Evolutionary conservation across 2,797 vertebrate species (phyloP), one percentile per base, ranked within the genome.

Genomic region (Epinephelus malabaricus): DNA sequence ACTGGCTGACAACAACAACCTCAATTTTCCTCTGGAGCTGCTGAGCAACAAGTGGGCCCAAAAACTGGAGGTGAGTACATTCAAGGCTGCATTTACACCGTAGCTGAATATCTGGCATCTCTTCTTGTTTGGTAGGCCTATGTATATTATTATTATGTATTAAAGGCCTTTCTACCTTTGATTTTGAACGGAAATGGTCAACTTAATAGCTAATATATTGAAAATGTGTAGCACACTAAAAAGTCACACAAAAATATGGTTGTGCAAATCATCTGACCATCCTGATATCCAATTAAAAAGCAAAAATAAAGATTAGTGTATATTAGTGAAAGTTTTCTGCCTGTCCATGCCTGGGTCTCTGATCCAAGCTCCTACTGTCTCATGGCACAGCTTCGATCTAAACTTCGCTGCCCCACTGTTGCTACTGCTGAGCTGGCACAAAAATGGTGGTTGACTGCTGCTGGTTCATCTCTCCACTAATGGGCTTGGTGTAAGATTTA

Each of bases 1-100:
- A 1, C 95, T 99, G 91, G 98, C 98, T 6, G 98, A 99, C 88
- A 97, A 97, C 2, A 99, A 99, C 93, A 99, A 97, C 92, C 95
- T 99, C 84, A 98, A 92, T 86, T 98, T 98, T 90, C 97, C 98
- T 19, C 92, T 98, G 94, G 98, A 99, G 92, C 97, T 97, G 1
- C 96, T 99, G 56, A 98, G 97, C 95, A 97, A 97, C 91, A 98
- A 99, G 76, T 96, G 97, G 25, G 98, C 98, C 7, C 97, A 96
- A 89, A 99, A 98, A 88, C 96, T 99, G 60, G 98, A 99, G 97
- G 98, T 98, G 81, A 94, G 83, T 53, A 2, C 3, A 19, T 18
- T 14, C 5, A 18, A 18, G 9, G 47, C 18, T 49, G 15, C 12
- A 1, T 7, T 43, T 4, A 47, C 53, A 23, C 38, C 11, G 6